Percentiles rank a stretch among this genome's conserved stretches.
phyloP scores from a whole-genome alignment of 2,113 vertebrate genomes.

The Muntiacus reevesi region DNA sequence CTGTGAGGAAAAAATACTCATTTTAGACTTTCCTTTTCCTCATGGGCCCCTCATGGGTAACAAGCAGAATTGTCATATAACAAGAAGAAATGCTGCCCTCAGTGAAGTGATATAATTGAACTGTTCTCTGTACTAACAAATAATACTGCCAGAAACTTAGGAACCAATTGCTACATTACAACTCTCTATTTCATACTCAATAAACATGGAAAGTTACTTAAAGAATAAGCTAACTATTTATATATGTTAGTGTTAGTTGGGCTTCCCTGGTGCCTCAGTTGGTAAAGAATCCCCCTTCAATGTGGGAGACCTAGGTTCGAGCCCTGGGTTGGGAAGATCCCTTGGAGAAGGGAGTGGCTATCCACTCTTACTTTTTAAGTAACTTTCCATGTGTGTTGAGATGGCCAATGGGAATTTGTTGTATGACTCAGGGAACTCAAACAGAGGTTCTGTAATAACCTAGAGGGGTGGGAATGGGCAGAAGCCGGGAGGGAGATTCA shows the following conservation, averaged over 20 bases:
- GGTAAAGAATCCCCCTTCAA: neutral
- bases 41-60: neutral
- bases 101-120: neutral
- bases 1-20: neutral
- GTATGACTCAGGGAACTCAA: neutral
- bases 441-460: neutral
- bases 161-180: neutral
- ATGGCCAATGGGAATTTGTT: neutral
- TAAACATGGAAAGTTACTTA: neutral
- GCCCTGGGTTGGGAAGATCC: neutral
- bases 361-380: neutral
- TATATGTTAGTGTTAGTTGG: neutral
- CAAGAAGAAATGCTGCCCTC: neutral
- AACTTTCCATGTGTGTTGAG: neutral
- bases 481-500: neutral
- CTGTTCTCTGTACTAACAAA: neutral
- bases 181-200: neutral
- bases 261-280: neutral
- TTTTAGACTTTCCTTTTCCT: neutral
- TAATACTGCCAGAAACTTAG: neutral
- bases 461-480: neutral
- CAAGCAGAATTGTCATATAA: neutral
- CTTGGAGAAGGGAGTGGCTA: neutral
- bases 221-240: neutral
- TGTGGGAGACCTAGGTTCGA: neutral